These are phyloP conservation scores for Pocillopora meandrina DNA, from an alignment of 92 coral and sea anemone species.

Conservation along the genomic window DNA sequence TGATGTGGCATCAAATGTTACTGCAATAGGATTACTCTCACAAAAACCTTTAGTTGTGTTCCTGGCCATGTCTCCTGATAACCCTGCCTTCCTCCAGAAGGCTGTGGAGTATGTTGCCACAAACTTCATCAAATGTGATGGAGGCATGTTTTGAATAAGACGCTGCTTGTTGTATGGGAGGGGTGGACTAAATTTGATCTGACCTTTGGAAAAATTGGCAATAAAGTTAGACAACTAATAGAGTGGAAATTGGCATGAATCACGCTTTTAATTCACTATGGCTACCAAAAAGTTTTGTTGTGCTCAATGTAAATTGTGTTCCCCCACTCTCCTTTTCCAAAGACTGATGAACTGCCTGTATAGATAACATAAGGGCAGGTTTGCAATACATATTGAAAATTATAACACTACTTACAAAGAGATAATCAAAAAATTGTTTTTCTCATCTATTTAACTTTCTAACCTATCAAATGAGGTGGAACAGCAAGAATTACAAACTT, in stretches of 20 bases:
- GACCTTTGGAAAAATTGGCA: conserved; percentile 14
- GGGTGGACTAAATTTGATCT: conserved; percentile 75
- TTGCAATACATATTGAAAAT: too few relatives aligned
- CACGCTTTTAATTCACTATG: too few relatives aligned
- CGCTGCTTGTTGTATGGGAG: conserved; percentile 81
- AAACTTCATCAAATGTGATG: conserved; percentile 87
- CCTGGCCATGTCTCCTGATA: conserved; percentile 85
- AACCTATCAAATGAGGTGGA: conserved; percentile 81
- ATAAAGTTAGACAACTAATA: background rate
- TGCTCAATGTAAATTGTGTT: too few relatives aligned
- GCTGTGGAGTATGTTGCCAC: conserved; percentile 83
- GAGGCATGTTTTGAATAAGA: conserved; percentile 71
- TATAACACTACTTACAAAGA: too few relatives aligned
- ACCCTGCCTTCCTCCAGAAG: conserved; percentile 92
- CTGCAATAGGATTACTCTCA: conserved; percentile 69
- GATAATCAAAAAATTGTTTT: background rate
- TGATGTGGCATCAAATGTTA: conserved; percentile 84
- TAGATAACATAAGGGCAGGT: too few relatives aligned
- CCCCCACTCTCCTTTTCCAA: too few relatives aligned
- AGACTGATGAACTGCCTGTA: too few relatives aligned
- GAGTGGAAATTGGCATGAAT: background rate
- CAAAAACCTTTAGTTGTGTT: conserved; percentile 55
- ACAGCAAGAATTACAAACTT: conserved; percentile 83
- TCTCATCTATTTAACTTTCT: conserved; percentile 6
- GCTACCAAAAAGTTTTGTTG: too few relatives aligned